phyloP scores from a whole-genome alignment of 1,140 invertebrate genomes.

The Drosophila jambulina region DNA sequence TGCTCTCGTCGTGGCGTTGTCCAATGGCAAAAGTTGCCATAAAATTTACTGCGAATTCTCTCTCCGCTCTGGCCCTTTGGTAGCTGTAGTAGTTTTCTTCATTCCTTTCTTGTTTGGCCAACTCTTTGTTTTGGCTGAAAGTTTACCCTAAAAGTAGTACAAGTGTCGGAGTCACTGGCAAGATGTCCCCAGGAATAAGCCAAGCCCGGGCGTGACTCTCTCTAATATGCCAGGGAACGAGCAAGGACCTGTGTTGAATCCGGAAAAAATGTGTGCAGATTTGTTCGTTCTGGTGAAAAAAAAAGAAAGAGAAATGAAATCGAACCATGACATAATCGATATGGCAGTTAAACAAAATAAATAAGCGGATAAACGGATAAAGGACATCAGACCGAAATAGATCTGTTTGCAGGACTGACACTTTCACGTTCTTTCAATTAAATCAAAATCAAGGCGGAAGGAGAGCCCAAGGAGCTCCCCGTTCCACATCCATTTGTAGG shows the following conservation, averaged over 20 bases:
- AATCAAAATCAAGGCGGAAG: neutral
- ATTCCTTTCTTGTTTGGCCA: neutral
- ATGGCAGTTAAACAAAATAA: slow-evolving; percentile 2
- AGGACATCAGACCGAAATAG: neutral
- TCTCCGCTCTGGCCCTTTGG: neutral
- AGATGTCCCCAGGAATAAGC: slow-evolving; percentile 38
- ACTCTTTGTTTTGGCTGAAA: slow-evolving; percentile 30
- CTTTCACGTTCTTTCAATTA: neutral
- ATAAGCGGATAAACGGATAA: neutral
- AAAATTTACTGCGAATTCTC: slow-evolving; percentile 30
- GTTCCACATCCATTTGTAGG: neutral
- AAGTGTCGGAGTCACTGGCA: slow-evolving; percentile 66
- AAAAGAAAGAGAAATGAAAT: neutral
- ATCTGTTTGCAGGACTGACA: neutral
- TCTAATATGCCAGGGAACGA: slow-evolving; percentile 29
- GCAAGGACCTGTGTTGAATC: slow-evolving; percentile 5
- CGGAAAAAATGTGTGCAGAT: neutral
- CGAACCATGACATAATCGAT: slow-evolving; percentile 9
- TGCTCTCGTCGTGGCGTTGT: neutral
- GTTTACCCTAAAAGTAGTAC: slow-evolving; percentile 69
- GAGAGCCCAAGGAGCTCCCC: neutral
- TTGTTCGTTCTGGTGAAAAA: neutral
- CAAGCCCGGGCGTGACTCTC: slow-evolving; percentile 32
- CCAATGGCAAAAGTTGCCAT: slow-evolving; percentile 41
- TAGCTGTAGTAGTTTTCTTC: neutral